Percentiles rank a stretch among this genome's conserved stretches.
These are phyloP conservation scores for Strigamia transsilvanica DNA, from an alignment of 2,888 invertebrate genomes.

Conservation along the genomic window DNA sequence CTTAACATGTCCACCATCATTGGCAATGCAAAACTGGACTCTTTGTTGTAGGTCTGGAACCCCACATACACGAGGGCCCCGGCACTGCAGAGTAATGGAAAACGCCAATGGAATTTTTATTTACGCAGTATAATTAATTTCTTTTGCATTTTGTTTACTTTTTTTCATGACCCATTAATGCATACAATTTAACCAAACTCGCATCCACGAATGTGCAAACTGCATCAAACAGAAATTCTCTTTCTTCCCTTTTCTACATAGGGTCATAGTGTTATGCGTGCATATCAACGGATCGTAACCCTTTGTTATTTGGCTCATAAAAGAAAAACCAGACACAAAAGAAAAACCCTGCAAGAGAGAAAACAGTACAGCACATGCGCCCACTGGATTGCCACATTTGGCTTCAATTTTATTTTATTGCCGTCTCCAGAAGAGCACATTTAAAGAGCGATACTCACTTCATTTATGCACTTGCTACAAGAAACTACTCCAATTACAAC, in stretches of 20 bases:
- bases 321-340: slow-evolving; percentile 26
- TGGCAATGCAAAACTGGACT: no score
- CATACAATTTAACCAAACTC: not conserved
- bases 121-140: not conserved
- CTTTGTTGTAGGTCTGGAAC: no score
- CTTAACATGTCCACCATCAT: no score
- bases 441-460: slow-evolving; percentile 15
- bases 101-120: no score
- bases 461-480: not conserved
- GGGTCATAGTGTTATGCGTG: slow-evolving; percentile 13
- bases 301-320: slow-evolving; percentile 26
- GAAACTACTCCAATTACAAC: not conserved
- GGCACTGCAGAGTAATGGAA: no score
- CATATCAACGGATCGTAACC: slow-evolving; percentile 42
- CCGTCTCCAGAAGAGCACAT: not conserved
- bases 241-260: not conserved
- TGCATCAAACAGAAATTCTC: slow-evolving; percentile 7
- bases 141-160: not conserved
- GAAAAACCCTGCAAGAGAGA: not conserved
- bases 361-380: slow-evolving; percentile 22
- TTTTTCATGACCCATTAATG: not conserved
- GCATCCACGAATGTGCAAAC: not conserved
- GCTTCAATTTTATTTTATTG: slow-evolving; percentile 34
- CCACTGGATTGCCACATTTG: slow-evolving; percentile 35
- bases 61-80: no score